phyloP scores from a whole-genome alignment of 1,140 invertebrate species.

The Bombus sylvicola region DNA sequence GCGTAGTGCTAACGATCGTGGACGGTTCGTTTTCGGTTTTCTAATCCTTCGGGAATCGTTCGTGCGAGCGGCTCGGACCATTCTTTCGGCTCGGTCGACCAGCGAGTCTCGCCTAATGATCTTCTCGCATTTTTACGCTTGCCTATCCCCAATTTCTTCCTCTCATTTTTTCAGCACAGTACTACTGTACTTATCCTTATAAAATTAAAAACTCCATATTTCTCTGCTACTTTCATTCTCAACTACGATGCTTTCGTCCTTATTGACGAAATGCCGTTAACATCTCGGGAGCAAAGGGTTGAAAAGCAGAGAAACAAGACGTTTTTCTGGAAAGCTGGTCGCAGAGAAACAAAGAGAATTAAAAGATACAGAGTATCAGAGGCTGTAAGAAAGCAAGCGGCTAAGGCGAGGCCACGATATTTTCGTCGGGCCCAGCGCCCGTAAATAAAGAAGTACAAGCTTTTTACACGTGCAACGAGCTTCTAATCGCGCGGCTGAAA shows the following conservation, averaged over 20 bases:
- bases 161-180: not conserved
- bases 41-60: not conserved
- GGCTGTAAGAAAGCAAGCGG: not conserved
- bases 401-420: not conserved
- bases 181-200: not conserved
- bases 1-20: constrained; percentile 40
- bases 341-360: not conserved
- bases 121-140: not conserved
- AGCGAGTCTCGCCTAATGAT: not conserved
- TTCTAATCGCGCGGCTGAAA: constrained; percentile 18
- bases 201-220: not conserved
- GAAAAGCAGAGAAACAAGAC: not conserved
- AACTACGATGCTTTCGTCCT: not conserved
- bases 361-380: not conserved
- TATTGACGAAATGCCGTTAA: rapidly evolving
- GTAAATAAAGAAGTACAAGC: not conserved
- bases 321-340: not conserved
- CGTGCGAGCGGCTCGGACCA: constrained; percentile 19
- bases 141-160: not conserved
- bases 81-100: constrained; percentile 31
- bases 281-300: rapidly evolving
- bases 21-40: constrained; percentile 31
- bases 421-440: not conserved
- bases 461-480: not conserved
- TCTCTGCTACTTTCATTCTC: not conserved